Percentiles rank a stretch among this genome's conserved stretches.
Conservation (phyloP, 1,140 invertebrate genomes). For the Epicauta chinensis region DNA sequence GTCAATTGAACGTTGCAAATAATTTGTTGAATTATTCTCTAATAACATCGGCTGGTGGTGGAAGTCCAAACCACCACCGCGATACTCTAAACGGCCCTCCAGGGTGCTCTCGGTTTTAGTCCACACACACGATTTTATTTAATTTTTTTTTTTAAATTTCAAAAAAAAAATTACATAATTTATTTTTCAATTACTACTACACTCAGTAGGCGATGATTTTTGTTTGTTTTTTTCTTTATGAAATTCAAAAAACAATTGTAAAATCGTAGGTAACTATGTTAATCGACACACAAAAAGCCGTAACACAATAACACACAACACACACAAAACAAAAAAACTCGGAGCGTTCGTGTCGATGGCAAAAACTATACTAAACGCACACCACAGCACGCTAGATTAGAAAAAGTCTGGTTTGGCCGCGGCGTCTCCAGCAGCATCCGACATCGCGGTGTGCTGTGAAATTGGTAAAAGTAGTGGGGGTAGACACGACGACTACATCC, state of each 20-base stretch:
- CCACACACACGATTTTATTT: too few species aligned
- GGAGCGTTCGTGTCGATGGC: conserved; percentile 18
- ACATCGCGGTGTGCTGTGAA: conserved; percentile 25
- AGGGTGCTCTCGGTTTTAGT: conserved; percentile 24
- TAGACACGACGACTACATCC: conserved; percentile 3
- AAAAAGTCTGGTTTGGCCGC: conserved; percentile 28
- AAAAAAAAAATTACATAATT: too few species aligned
- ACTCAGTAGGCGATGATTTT: too few species aligned
- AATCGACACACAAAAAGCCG: too few species aligned
- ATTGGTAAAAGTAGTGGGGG: conserved; percentile 9
- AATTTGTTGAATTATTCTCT: conserved; percentile 45
- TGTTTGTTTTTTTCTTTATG: too few species aligned
- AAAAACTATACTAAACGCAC: conserved; percentile 35
- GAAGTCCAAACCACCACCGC: conserved; percentile 39
- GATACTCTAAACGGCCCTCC: conserved; percentile 40
- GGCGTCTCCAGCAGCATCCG: conserved; percentile 28
- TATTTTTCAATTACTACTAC: too few species aligned
- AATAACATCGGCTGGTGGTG: conserved; percentile 38
- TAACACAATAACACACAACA: conserved; percentile 11
- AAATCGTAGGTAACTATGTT: too few species aligned
- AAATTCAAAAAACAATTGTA: too few species aligned
- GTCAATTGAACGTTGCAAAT: conserved; percentile 62
- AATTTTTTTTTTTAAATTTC: too few species aligned
- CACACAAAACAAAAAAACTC: conserved; percentile 26
- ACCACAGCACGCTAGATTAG: conserved; percentile 21